A percentile compares a stretch with the other conserved stretches of the same genome.
Conservation (phyloP, 2,888 invertebrate species). For the Luperina nickerlii region DNA sequence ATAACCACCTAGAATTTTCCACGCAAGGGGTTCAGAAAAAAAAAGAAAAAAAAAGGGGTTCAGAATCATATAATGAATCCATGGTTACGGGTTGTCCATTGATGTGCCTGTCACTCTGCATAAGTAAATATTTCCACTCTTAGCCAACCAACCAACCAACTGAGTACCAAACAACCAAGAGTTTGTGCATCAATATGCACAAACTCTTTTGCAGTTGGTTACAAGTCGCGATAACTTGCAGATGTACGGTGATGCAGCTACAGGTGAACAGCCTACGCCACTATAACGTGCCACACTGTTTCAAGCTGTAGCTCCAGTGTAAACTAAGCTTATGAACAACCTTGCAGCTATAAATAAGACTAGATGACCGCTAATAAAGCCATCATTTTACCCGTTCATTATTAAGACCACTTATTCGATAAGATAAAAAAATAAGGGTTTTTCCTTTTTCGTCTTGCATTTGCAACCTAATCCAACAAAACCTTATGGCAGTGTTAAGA, state of each 20-base stretch:
- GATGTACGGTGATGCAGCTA: background rate
- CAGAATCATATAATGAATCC: too few species aligned
- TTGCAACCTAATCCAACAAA: background rate
- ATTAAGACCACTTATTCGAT: background rate
- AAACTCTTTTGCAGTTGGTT: background rate
- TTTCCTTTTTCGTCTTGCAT: background rate
- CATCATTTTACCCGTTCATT: constrained; percentile 28
- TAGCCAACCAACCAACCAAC: too few species aligned
- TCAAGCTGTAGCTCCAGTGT: background rate
- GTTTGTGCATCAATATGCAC: too few species aligned
- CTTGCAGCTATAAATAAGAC: constrained; percentile 52
- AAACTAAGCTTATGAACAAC: constrained; percentile 28
- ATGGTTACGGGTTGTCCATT: too few species aligned
- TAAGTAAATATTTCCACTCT: too few species aligned
- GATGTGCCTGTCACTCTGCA: too few species aligned
- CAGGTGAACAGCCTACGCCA: too few species aligned
- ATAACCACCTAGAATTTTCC: too few species aligned
- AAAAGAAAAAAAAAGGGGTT: too few species aligned
- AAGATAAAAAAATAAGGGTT: background rate
- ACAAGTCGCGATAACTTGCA: background rate
- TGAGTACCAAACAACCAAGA: too few species aligned
- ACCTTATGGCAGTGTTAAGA: too few species aligned
- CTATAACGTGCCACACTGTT: background rate
- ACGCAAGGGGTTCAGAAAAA: too few species aligned
- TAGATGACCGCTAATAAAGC: constrained; percentile 48